phyloP scores from a whole-genome alignment of 2,888 invertebrate species.

The Eilema caniola region DNA sequence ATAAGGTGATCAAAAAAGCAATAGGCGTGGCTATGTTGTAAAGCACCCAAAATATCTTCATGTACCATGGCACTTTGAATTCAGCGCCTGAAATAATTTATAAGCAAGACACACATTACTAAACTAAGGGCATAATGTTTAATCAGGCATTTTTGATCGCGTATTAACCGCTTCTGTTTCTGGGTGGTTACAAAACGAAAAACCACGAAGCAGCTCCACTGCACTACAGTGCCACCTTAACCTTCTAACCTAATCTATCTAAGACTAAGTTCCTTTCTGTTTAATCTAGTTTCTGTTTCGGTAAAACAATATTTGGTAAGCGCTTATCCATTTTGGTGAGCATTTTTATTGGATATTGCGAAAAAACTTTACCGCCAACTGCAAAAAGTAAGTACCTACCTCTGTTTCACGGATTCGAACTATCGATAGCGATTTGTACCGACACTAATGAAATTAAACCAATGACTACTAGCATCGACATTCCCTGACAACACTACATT shows the following conservation, averaged over 20 bases:
- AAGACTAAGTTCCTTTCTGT: too few relatives aligned
- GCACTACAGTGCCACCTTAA: too few relatives aligned
- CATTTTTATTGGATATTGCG: too few relatives aligned
- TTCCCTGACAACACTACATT: neutral
- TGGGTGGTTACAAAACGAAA: too few relatives aligned
- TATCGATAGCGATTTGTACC: neutral
- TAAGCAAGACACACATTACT: neutral
- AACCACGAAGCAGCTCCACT: neutral
- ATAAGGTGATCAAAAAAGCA: conserved; percentile 80
- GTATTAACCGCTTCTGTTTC: neutral
- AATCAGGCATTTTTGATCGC: neutral
- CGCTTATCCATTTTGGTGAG: too few relatives aligned
- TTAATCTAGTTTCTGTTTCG: too few relatives aligned
- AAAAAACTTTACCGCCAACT: too few relatives aligned
- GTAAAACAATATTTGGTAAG: too few relatives aligned
- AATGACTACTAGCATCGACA: neutral
- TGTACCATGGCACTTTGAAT: conserved; percentile 76
- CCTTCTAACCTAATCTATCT: too few relatives aligned
- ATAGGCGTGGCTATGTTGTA: conserved; percentile 76
- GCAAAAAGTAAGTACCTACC: neutral
- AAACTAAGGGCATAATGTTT: neutral
- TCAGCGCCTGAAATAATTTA: conserved; percentile 66
- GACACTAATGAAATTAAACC: neutral
- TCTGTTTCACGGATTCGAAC: neutral
- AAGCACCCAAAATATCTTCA: conserved; percentile 77